Evolutionary conservation across 2,797 vertebrate species (phyloP).

Genomic region (Cetoscarus ocellatus): DNA sequence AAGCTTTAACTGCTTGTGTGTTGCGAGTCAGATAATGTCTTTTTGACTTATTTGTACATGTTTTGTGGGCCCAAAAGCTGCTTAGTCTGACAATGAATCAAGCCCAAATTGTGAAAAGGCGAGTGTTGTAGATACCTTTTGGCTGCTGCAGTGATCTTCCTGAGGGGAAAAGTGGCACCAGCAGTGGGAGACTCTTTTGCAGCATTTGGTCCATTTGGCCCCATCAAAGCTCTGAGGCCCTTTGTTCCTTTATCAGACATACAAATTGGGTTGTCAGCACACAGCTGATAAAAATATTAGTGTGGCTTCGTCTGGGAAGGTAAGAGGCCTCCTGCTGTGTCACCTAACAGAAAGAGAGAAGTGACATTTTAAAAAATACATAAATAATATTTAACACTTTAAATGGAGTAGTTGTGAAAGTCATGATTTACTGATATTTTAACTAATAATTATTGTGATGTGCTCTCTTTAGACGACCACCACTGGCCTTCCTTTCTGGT

Average conservation of each 20-base stretch:
- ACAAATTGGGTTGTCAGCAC: conserved; percentile 75
- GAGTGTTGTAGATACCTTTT: conserved; percentile 54
- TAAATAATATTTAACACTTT: neutral
- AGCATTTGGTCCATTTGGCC: conserved; percentile 69
- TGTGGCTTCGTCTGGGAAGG: conserved; percentile 30
- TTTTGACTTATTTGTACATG: too few species aligned
- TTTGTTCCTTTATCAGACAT: conserved; percentile 78
- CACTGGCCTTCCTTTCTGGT: conserved; percentile 89
- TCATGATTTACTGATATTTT: neutral
- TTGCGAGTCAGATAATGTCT: too few species aligned
- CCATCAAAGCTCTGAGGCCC: conserved; percentile 74
- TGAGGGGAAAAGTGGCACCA: conserved; percentile 57
- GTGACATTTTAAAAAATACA: conserved; percentile 6
- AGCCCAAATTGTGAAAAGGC: conserved; percentile 25
- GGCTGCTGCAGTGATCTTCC: conserved; percentile 43
- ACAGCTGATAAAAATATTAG: conserved; percentile 73
- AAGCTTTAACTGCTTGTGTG: too few species aligned
- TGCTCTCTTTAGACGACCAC: conserved; percentile 80
- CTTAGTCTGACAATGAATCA: conserved; percentile 5
- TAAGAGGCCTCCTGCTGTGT: conserved; percentile 15
- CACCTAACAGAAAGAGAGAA: neutral
- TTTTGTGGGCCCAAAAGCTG: neutral
- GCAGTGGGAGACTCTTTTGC: conserved; percentile 39
- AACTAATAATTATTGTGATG: conserved; percentile 2
- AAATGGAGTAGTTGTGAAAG: neutral